Base-by-base conservation (phyloP, 2,113 vertebrate genomes). In the Halcyon malimbica region DNA sequence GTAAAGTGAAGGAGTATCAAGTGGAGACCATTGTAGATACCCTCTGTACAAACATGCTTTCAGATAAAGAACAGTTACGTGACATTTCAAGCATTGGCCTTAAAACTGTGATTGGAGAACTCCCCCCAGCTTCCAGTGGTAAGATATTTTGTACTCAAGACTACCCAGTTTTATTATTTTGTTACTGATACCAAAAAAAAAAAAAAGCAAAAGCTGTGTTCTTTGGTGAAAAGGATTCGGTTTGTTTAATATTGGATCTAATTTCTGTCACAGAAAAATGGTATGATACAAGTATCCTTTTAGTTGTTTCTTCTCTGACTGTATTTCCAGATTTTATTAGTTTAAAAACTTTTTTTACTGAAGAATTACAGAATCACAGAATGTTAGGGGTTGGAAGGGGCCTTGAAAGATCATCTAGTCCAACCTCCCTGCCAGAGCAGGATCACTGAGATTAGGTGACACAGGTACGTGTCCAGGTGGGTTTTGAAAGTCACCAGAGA, bases 11-110 rank as follows among this genome's bases (percentile, higher is more conserved):
- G 97, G 99, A 99, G 97, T 99, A 99, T 97, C 99, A 99, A 98
- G 99, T 99, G 94, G 99, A 99, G 97, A 99, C 99, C 13, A 99
- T 99, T 96, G 99, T 99, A 93, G 99, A 99, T 98, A 99, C 99
- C 4, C 98, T 99, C 90, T 99, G 99, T 97, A 99, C 99, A 94
- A 99, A 99, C 97, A 99, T 99, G 99, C 98, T 99, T 97, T 99
- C 99, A 41, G 99, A 99, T 98, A 99, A 99, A 97, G 99, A 99
- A 59, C 99, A 99, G 87, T 98, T 99, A 62, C 97, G 99, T 94
- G 99, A 99, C 97, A 99, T 99, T 97, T 99, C 99, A 83, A 99
- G 99, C 96, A 99, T 99, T 94, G 99, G 99, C 91, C 99, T 99
- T 95, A 99, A 99, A 97, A 99, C 99, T 37, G 99, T 99, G 70